Conservation (phyloP, 2,888 invertebrate genomes). For the Criorhina ranunculi region DNA sequence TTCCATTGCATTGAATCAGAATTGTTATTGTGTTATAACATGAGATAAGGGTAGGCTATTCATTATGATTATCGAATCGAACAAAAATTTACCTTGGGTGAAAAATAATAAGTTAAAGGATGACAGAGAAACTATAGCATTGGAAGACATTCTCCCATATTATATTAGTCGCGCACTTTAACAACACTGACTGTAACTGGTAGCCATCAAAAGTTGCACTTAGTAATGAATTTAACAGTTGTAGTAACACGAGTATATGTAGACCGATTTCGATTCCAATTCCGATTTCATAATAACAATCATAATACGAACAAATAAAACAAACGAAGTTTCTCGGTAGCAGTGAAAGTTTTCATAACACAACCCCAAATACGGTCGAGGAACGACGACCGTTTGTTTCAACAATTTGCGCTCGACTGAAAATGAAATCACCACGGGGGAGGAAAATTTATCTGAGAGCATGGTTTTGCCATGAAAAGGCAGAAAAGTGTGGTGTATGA, state of each 20-base stretch:
- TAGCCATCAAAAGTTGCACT: slow-evolving; percentile 45
- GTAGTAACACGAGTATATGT: slow-evolving; percentile 19
- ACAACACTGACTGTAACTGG: slow-evolving; percentile 55
- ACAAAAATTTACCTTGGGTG: slow-evolving; percentile 83
- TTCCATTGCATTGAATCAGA: slow-evolving; percentile 47
- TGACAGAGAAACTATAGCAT: slow-evolving; percentile 84
- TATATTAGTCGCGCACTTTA: slow-evolving; percentile 81
- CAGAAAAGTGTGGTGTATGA: slow-evolving; percentile 28
- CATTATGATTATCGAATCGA: slow-evolving; percentile 47
- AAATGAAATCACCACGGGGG: slow-evolving; percentile 71
- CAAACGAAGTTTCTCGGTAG: slow-evolving; percentile 60
- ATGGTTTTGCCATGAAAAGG: slow-evolving; percentile 30
- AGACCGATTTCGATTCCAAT: slow-evolving; percentile 26
- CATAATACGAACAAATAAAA: slow-evolving; percentile 58
- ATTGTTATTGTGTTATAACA: slow-evolving; percentile 51
- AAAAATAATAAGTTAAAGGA: slow-evolving; percentile 85
- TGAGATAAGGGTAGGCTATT: slow-evolving; percentile 29
- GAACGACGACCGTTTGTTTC: slow-evolving; percentile 79
- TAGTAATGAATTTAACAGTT: slow-evolving; percentile 21
- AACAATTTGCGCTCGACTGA: slow-evolving; percentile 83
- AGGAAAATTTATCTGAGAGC: slow-evolving; percentile 55
- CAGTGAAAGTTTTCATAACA: slow-evolving; percentile 73
- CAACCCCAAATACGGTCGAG: slow-evolving; percentile 68
- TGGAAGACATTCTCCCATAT: slow-evolving; percentile 85
- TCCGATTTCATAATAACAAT: slow-evolving; percentile 65